Percentiles rank a stretch among this genome's conserved stretches.
Evolutionary conservation across 2,888 invertebrate genomes (phyloP).

Genomic region (Diaphora mendica): DNA sequence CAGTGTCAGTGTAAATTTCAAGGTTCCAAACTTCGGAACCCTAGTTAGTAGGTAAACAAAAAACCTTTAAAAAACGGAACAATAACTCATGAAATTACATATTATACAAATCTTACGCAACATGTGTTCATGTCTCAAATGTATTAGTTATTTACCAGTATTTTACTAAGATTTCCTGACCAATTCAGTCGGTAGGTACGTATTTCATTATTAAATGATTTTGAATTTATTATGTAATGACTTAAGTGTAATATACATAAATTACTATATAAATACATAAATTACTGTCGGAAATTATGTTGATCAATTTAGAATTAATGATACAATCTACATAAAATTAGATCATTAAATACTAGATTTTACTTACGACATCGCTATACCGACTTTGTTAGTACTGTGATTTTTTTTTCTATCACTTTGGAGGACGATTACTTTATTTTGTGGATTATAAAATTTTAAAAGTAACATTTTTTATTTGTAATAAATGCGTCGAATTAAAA

Average conservation of each 20-base stretch:
- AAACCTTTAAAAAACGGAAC: background rate
- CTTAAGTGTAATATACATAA: background rate
- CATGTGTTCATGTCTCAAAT: background rate
- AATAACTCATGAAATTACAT: background rate
- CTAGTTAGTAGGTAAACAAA: background rate
- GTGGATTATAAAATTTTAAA: background rate
- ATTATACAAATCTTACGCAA: background rate
- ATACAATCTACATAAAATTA: conserved; percentile 1
- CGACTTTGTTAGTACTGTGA: background rate
- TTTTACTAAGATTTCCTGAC: conserved; percentile 13
- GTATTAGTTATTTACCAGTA: conserved; percentile 3
- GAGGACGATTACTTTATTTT: background rate
- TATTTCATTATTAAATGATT: conserved; percentile 25
- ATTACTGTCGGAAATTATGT: conserved; percentile 9
- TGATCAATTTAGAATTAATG: conserved; percentile 10
- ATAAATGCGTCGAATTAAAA: too few species aligned
- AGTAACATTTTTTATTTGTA: background rate
- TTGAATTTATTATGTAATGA: conserved; percentile 19
- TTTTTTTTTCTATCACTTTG: background rate
- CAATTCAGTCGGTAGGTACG: conserved; percentile 2
- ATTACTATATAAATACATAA: conserved; percentile 5
- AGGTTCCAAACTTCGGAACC: too few species aligned
- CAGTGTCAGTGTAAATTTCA: too few species aligned
- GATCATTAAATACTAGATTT: background rate
- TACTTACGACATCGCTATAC: background rate